Evolutionary conservation across 2,113 vertebrate species (phyloP), one percentile per base, ranked within the genome.

Genomic region (Asarcornis scutulata): DNA sequence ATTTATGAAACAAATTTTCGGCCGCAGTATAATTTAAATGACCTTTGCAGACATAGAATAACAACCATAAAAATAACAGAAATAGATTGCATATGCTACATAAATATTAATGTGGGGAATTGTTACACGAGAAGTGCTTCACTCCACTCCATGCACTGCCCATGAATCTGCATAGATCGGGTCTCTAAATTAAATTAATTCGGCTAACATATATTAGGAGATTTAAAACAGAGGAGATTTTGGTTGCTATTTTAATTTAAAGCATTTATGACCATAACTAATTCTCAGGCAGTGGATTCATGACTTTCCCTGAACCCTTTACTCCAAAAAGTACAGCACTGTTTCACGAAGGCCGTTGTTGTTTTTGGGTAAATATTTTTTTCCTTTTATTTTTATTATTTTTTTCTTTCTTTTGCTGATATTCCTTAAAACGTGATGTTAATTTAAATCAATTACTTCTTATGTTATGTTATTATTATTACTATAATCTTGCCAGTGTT

Each of bases 1-100:
- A 98, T 98, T 98, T 98, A 97, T 98, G 97, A 98, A 98, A 98
- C 97, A 98, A 98, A 98, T 98, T 98, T 98, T 98, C 93, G 96
- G 96, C 94, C 92, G 95, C 97, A 97, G 96, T 98, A 98, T 98
- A 98, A 98, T 98, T 98, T 98, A 98, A 98, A 98, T 97, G 98
- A 97, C 97, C 97, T 98, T 98, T 98, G 97, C 97, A 97, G 97
- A 97, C 91, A 91, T 96, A 97, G 97, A 98, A 98, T 98, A 98
- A 98, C 97, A 98, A 97, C 97, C 98, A 98, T 98, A 98, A 98
- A 98, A 98, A 98, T 97, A 98, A 97, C 93, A 97, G 97, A 98
- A 98, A 98, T 98, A 97, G 96, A 98, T 97, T 97, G 97, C 96
- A 96, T 93, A 93, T 91, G 93, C 95, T 80, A 84, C 97, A 98